phyloP scores from a whole-genome alignment of 2,113 vertebrate species.

The Brachirus orientalis region DNA sequence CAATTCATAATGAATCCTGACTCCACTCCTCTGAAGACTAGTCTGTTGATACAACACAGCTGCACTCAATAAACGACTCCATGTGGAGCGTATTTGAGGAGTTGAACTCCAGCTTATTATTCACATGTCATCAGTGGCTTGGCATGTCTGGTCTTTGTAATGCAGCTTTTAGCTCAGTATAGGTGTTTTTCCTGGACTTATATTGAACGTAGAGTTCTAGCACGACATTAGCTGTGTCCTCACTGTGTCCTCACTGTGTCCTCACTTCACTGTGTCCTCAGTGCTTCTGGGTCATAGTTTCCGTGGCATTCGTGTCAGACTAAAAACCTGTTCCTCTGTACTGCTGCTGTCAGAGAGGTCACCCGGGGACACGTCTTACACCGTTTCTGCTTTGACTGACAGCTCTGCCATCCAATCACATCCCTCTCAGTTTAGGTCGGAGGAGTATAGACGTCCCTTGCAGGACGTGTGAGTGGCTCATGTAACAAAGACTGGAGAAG shows the following conservation, averaged over 20 bases:
- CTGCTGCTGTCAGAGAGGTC: conserved; percentile 56
- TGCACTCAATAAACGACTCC: conserved; percentile 71
- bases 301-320: conserved; percentile 62
- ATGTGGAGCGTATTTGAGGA: conserved; percentile 65
- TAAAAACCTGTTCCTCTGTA: conserved; percentile 32
- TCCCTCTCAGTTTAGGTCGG: not conserved
- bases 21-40: conserved; percentile 38
- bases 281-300: conserved; percentile 56
- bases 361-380: conserved; percentile 64
- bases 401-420: conserved; percentile 49
- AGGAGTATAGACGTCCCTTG: conserved; percentile 27
- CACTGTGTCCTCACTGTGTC: conserved; percentile 37
- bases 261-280: conserved; percentile 36
- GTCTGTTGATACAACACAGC: conserved; percentile 76
- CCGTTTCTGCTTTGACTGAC: conserved; percentile 53
- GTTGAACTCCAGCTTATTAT: conserved; percentile 63
- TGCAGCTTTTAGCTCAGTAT: conserved; percentile 49
- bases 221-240: conserved; percentile 25
- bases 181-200: conserved; percentile 30
- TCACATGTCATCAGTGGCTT: conserved; percentile 76
- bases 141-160: conserved; percentile 61
- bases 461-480: conserved; percentile 36
- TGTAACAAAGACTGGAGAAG: conserved; percentile 56
- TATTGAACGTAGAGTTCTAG: conserved; percentile 35
- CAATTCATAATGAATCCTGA: conserved; percentile 1